Conservation (phyloP, 2,797 vertebrate genomes). For the Enteromius treurensis region DNA sequence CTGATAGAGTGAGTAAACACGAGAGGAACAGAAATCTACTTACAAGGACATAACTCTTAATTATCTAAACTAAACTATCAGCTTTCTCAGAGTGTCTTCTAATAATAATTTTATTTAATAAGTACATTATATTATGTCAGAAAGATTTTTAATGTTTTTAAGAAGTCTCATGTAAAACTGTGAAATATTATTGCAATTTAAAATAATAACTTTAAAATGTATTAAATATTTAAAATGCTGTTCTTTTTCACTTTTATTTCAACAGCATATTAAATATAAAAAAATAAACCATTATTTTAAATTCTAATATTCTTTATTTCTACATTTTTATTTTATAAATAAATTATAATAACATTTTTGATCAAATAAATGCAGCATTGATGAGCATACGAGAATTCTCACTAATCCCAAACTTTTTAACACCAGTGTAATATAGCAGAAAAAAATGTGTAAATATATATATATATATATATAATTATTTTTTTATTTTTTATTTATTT, state of each 20-base stretch:
- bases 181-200: neutral
- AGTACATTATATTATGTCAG: neutral
- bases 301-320: too few relatives aligned
- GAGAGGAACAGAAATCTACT: slow-evolving; percentile 21
- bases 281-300: too few relatives aligned
- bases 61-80: neutral
- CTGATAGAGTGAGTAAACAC: slow-evolving; percentile 40
- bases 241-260: neutral
- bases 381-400: neutral
- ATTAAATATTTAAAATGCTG: neutral
- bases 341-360: neutral
- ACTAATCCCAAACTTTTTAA: neutral
- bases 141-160: neutral
- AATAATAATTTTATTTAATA: too few relatives aligned
- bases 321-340: neutral
- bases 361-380: neutral
- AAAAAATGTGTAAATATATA: too few relatives aligned
- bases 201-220: neutral
- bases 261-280: too few relatives aligned
- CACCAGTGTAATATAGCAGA: neutral
- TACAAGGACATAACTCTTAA: neutral
- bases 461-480: too few relatives aligned
- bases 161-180: neutral
- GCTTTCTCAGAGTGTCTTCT: neutral
- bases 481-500: too few relatives aligned